Base-by-base conservation (phyloP, 1,140 invertebrate species). In the Drosophila kanapiae region DNA sequence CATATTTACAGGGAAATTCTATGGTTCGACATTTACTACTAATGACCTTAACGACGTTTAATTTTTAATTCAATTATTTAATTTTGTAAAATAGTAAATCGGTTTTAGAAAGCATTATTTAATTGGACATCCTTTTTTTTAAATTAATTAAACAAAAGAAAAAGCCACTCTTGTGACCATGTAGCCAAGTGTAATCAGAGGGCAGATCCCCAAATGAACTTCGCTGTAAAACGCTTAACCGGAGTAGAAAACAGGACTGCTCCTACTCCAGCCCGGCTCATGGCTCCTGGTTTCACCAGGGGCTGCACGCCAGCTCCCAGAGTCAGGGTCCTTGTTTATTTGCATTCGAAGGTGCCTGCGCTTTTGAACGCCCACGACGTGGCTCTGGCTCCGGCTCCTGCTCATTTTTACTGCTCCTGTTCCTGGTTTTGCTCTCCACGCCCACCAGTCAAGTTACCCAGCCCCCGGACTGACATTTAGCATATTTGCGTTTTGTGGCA, bases 401-500 rank as follows among this genome's bases (percentile, higher is more conserved):
- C 33, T 62, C 45, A n/a, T 37, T 49, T 49, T 53, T 35, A 35
- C 49, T 35, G 16, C 31, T 14, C 9, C 23, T 18, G 42, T 35
- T 23, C 38, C 53, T 54, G 53, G 33, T 18, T 49, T 4, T 48
- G 54, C 43, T 51, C 43, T 51, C 51, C 31, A 48, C n/a, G 35
- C 64, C 64, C 69, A 58, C 63, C 65, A 72, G 69, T 72, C 69
- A 72, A 38, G 69, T 42, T 23, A 48, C 49, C 60, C 45, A 27
- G 38, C 62, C 31, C 51, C 27, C 48, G 45, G 62, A 69, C 85
- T 88, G 85, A 88, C 85, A 85, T 88, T 88, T 88, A 88, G 85
- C 85, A 88, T 88, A 88, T 88, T 88, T 88, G 82, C 85, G 85
- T 88, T 88, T 75, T 90, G 81, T 90, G 85, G 85, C 85, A 90